Conservation (phyloP, 2,113 vertebrate genomes). For the Theristicus caerulescens region DNA sequence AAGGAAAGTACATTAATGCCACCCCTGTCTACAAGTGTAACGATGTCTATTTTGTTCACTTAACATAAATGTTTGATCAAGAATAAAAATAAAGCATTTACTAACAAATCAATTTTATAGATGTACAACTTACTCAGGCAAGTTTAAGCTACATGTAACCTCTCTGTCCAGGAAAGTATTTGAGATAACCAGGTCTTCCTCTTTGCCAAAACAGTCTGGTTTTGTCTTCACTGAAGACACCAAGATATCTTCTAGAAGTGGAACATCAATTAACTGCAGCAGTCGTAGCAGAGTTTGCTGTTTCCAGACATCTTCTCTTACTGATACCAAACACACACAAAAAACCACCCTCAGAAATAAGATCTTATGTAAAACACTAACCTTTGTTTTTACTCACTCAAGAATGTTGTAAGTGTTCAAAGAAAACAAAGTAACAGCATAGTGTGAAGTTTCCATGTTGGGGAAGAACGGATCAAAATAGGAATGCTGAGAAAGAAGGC, state of each 20-base stretch:
- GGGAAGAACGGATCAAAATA: background rate
- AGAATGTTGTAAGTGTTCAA: background rate
- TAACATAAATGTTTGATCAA: background rate
- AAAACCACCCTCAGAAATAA: background rate
- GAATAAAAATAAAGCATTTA: background rate
- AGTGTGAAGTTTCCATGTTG: background rate
- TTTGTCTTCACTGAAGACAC: constrained; percentile 71
- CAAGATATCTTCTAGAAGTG: constrained; percentile 82
- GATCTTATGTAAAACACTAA: background rate
- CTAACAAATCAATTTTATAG: background rate
- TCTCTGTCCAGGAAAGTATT: constrained; percentile 86
- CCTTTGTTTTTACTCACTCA: background rate
- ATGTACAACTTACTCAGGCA: constrained; percentile 75
- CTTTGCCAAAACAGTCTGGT: constrained; percentile 53
- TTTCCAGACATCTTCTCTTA: constrained; percentile 84
- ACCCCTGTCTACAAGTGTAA: background rate
- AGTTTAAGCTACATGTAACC: constrained; percentile 71
- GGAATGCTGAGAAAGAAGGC: background rate
- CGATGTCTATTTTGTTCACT: background rate
- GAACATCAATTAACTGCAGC: constrained; percentile 83
- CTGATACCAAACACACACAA: constrained; percentile 49
- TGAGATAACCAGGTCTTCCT: constrained; percentile 82
- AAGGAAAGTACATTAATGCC: background rate
- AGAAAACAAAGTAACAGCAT: background rate
- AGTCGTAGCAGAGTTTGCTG: constrained; percentile 82